phyloP scores from a whole-genome alignment of 2,113 vertebrate species.

The Mellivora capensis region DNA sequence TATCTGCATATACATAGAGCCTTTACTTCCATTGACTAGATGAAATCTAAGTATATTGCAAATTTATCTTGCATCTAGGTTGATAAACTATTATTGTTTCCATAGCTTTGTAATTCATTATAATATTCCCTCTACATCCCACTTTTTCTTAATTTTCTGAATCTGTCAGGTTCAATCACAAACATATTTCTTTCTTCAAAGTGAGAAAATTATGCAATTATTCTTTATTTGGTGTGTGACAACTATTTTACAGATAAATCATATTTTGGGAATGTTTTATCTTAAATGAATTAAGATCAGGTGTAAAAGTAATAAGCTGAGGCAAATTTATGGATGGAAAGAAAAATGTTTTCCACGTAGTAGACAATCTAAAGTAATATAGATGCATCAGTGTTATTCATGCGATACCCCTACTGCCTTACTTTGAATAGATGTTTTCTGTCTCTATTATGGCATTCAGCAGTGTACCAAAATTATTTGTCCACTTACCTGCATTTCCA shows the following conservation, averaged over 20 bases:
- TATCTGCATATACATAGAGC: not conserved
- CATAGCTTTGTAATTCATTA: not conserved
- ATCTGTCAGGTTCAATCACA: not conserved
- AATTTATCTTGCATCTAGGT: not conserved
- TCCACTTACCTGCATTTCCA: not conserved
- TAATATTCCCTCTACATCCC: not conserved
- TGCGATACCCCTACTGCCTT: not conserved
- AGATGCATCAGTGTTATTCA: not conserved
- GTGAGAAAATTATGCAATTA: not conserved
- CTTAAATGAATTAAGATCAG: constrained; percentile 34
- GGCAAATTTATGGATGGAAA: not conserved
- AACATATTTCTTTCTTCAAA: not conserved
- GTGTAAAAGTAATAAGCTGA: not conserved
- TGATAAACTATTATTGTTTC: not conserved
- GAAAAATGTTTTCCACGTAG: not conserved
- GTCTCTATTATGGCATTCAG: not conserved
- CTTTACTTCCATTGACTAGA: not conserved
- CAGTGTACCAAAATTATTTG: not conserved
- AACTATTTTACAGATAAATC: not conserved
- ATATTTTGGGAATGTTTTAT: not conserved
- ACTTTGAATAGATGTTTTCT: not conserved
- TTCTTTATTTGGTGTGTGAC: not conserved
- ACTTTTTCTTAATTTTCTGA: constrained; percentile 46
- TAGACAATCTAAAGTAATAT: not conserved
- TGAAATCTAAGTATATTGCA: not conserved